These are phyloP conservation scores for Origma solitaria DNA, from an alignment of 2,113 vertebrate species.

Conservation along the genomic window DNA sequence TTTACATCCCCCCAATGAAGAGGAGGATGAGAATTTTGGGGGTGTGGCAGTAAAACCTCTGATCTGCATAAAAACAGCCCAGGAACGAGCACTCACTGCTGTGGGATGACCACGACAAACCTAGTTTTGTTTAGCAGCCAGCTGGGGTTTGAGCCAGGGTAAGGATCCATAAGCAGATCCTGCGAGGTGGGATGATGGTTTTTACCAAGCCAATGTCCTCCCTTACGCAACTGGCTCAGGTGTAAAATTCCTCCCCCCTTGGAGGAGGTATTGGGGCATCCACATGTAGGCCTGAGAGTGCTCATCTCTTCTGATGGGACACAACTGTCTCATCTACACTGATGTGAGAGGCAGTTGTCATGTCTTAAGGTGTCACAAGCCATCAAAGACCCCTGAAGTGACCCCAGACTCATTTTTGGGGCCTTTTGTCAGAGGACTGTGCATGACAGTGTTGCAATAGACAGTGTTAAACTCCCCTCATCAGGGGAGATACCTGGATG, in stretches of 20 bases:
- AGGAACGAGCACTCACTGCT: background rate
- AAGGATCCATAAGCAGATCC: background rate
- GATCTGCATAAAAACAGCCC: background rate
- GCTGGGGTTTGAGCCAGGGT: background rate
- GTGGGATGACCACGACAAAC: background rate
- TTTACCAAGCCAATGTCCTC: too few relatives aligned
- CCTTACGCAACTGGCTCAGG: background rate
- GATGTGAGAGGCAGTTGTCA: background rate
- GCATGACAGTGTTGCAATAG: background rate
- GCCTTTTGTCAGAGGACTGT: background rate
- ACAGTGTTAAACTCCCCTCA: background rate
- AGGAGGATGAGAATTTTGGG: background rate
- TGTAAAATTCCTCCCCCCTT: background rate
- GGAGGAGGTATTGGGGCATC: too few relatives aligned
- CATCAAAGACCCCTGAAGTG: background rate
- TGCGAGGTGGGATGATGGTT: background rate
- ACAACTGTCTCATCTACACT: background rate
- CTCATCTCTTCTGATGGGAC: background rate
- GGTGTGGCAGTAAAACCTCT: background rate
- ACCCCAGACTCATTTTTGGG: background rate
- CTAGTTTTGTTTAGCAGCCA: background rate
- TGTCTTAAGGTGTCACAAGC: background rate
- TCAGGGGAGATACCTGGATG: background rate
- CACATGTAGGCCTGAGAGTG: background rate
- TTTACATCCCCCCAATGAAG: background rate